Evolutionary conservation across 2,797 vertebrate genomes (phyloP).

Genomic region (Helostoma temminkii): DNA sequence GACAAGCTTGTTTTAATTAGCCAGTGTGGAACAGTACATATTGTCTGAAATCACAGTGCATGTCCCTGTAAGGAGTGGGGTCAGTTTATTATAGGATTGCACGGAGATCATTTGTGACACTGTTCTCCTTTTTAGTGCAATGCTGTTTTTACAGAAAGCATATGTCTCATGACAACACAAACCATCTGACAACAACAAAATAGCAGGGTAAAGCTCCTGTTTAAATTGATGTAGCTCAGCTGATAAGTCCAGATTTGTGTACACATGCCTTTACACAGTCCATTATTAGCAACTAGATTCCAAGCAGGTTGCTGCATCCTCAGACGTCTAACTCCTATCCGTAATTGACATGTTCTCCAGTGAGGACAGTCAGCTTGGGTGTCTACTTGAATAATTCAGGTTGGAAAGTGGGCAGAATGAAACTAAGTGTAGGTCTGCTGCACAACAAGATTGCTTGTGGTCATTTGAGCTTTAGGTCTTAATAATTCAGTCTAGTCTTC

Average conservation of each 20-base stretch:
- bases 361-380: conserved; percentile 57
- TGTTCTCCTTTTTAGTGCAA: conserved; percentile 1
- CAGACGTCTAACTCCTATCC: conserved; percentile 13
- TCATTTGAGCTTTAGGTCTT: conserved; percentile 73
- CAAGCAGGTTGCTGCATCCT: neutral
- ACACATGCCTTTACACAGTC: conserved; percentile 8
- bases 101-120: conserved; percentile 17
- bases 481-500: conserved; percentile 80
- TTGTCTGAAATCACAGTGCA: conserved; percentile 12
- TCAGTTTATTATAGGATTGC: too few relatives aligned
- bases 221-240: conserved; percentile 24
- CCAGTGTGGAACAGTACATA: neutral
- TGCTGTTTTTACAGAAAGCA: conserved; percentile 33
- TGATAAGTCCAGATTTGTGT: conserved; percentile 30
- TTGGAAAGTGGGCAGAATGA: conserved; percentile 83
- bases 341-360: conserved; percentile 28
- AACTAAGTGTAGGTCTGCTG: conserved; percentile 45
- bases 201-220: conserved; percentile 20
- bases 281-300: conserved; percentile 21
- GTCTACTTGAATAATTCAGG: conserved; percentile 83
- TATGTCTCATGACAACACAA: conserved; percentile 20
- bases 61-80: neutral
- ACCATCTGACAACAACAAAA: conserved; percentile 22
- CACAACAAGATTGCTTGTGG: conserved; percentile 58
- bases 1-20: conserved; percentile 20